Conservation (phyloP, 2,797 vertebrate species). For the Rhabdophis nuchalis region DNA sequence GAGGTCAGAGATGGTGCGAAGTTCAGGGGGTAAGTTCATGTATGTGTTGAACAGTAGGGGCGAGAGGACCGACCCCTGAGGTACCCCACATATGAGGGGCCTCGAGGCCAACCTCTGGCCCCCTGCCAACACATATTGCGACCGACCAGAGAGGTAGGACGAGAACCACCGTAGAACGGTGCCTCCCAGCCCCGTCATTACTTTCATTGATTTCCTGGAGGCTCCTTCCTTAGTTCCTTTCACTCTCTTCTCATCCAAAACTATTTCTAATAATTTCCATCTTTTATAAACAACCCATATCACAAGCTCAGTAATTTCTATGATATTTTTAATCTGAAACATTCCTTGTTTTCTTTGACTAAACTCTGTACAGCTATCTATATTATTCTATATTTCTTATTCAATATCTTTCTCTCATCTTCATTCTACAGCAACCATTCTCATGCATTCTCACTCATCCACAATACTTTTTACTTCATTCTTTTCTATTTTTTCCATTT, state of each 20-base stretch:
- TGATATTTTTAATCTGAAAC: background rate
- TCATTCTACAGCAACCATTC: background rate
- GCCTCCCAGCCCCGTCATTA: too few species aligned
- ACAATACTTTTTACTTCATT: background rate
- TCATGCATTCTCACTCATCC: background rate
- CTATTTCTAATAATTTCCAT: background rate
- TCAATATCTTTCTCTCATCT: background rate
- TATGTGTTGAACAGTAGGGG: too few species aligned
- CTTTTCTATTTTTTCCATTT: background rate
- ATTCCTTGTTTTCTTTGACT: background rate
- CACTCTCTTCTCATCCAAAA: background rate
- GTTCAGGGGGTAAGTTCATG: too few species aligned
- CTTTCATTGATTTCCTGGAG: background rate
- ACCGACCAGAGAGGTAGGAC: too few species aligned
- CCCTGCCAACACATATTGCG: too few species aligned
- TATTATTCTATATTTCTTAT: background rate
- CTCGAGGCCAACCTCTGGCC: too few species aligned
- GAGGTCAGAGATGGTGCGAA: too few species aligned
- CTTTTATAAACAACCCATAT: background rate
- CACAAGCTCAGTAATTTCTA: background rate
- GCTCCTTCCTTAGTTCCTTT: background rate
- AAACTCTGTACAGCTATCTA: background rate
- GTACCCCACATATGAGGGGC: too few species aligned
- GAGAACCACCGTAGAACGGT: too few species aligned
- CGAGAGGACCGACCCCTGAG: too few species aligned